phyloP scores from a whole-genome alignment of 2,888 invertebrate species.

The Diaperis boleti region DNA sequence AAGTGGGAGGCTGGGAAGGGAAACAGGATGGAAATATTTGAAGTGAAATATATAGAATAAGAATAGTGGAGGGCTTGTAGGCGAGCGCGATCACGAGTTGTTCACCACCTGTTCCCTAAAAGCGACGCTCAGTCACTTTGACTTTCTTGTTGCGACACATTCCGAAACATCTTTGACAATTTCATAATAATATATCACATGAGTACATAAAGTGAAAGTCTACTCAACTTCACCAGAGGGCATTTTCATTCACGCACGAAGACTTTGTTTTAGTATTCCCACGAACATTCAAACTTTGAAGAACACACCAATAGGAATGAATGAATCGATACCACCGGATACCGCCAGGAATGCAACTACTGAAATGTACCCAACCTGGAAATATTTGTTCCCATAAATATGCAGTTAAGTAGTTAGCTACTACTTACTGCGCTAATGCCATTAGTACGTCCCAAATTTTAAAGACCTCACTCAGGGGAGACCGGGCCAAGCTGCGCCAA shows the following conservation, averaged over 20 bases:
- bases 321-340: slow-evolving; percentile 16
- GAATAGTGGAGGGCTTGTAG: slow-evolving; percentile 22
- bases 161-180: slow-evolving; percentile 28
- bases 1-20: slow-evolving; percentile 35
- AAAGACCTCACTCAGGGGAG: too few species aligned
- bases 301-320: slow-evolving; percentile 2
- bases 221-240: slow-evolving; percentile 6
- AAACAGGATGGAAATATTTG: slow-evolving; percentile 34
- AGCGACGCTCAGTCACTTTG: slow-evolving; percentile 14
- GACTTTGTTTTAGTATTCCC: slow-evolving; percentile 21
- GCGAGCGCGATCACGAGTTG: slow-evolving; percentile 12
- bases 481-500: too few species aligned
- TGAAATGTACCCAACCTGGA: slow-evolving; percentile 4
- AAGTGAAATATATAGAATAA: slow-evolving; percentile 26
- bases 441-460: slow-evolving; percentile 2
- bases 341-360: slow-evolving; percentile 9
- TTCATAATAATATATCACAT: slow-evolving; percentile 32
- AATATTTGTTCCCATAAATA: slow-evolving; percentile 17
- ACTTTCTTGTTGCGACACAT: slow-evolving; percentile 26
- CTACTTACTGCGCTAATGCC: slow-evolving; percentile 1
- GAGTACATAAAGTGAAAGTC: slow-evolving; percentile 26
- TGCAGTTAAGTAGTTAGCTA: slow-evolving; percentile 2
- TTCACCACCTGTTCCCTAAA: slow-evolving; percentile 30
- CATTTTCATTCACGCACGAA: slow-evolving; percentile 15
- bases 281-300: not conserved